Base-by-base conservation (phyloP, 2,888 invertebrate genomes). In the Pammene aurita region DNA sequence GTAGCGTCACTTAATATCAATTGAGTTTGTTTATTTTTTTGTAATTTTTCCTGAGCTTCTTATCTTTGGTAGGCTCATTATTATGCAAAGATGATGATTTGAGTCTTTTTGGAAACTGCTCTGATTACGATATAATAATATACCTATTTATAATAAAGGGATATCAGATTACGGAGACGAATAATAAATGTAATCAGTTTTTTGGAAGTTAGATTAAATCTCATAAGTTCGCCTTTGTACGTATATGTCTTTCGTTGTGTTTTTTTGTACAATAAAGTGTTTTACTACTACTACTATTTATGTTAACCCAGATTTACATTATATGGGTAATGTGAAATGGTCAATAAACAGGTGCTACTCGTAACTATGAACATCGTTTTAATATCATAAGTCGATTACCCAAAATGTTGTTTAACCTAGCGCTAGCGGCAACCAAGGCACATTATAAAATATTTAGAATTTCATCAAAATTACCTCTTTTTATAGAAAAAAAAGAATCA, bases 401-500 rank as follows among this genome's bases (percentile, higher is more conserved):
- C 61, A 41, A 62, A 50, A 61, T 60, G 14, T 44, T 42, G 42
- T 65, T 18, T 50, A 42, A 60, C 41, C 58, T 48, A 62, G 66
- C 54, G 54, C 58, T 42, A 62, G 66, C 34, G 54, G 50, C 66
- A 34, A 62, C 26, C n/a, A 46, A 56, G 41, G 41, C 71, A 81
- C 80, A 83, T 81, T 81, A 62, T 52, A 80, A 87, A 87, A 85
- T 85, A 84, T 85, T 88, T 80, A 79, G 80, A 86, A 87, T 87
- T 87, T 87, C 80, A 78, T 80, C 74, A 72, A 86, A 89, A 89
- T 87, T 86, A 84, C 78, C 76, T 80, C 80, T 80, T 78, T 81
- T 78, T 80, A 78, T 80, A 90, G 89, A 89, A 88, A 86, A 75
- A 54, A n/a, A 79, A 77, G 81, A 84, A 83, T 84, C 86, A 87